Percentiles rank a stretch among this genome's conserved stretches.
These are phyloP conservation scores for Odontesthes bonariensis DNA, from an alignment of 2,113 vertebrate species.

Conservation along the genomic window DNA sequence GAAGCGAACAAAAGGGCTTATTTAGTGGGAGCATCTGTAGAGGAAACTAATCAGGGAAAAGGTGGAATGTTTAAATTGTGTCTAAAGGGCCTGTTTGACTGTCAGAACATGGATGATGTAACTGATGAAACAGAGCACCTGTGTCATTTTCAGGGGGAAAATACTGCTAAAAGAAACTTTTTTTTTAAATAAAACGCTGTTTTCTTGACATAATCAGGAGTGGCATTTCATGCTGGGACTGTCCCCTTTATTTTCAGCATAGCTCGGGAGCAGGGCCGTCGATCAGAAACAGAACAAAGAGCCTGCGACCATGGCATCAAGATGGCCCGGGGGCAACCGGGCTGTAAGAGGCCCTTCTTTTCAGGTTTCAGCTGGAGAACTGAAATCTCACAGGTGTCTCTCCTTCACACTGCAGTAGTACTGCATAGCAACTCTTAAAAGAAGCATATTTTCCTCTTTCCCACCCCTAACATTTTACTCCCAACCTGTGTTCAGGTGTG, in stretches of 20 bases:
- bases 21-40: too few species aligned
- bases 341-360: constrained; percentile 67
- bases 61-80: neutral
- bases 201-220: too few species aligned
- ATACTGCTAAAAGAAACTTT: neutral
- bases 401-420: neutral
- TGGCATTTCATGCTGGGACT: neutral
- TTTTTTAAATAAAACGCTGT: too few species aligned
- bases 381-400: constrained; percentile 68
- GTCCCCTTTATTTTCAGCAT: constrained; percentile 39
- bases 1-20: too few species aligned
- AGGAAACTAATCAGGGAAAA: too few species aligned
- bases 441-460: too few species aligned
- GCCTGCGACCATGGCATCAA: constrained; percentile 63
- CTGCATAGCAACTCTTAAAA: neutral
- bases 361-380: constrained; percentile 30
- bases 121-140: constrained; percentile 54
- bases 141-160: constrained; percentile 10
- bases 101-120: constrained; percentile 22
- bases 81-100: constrained; percentile 28
- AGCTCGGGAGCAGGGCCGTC: constrained; percentile 71
- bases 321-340: constrained; percentile 29
- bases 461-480: neutral
- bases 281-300: neutral
- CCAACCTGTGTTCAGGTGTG: constrained; percentile 81